Percentiles rank a stretch among this genome's conserved stretches.
Evolutionary conservation across 1,140 invertebrate genomes (phyloP).

Genomic region (Saxidomus purpurata): DNA sequence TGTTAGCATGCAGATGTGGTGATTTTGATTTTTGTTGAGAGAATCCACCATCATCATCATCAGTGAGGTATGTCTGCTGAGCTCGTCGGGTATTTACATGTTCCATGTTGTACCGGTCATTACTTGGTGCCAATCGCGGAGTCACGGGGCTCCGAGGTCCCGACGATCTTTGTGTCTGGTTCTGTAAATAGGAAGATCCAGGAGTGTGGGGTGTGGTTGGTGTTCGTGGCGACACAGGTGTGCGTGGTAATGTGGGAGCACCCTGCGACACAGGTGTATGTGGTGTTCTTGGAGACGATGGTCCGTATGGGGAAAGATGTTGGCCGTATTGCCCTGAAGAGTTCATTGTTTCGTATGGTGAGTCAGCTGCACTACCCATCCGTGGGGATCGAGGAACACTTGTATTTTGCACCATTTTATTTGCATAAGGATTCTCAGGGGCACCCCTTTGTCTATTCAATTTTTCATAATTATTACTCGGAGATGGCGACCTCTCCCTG

Average conservation of each 20-base stretch:
- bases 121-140: background rate
- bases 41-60: conserved; percentile 52
- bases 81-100: background rate
- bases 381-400: background rate
- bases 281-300: background rate
- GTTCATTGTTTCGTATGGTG: conserved; percentile 56
- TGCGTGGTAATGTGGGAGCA: background rate
- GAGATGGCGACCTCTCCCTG: background rate
- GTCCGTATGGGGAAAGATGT: conserved; percentile 19
- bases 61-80: conserved; percentile 47
- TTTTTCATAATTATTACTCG: conserved; percentile 40
- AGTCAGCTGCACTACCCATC: background rate
- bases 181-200: background rate
- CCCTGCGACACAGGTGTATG: background rate
- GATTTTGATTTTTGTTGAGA: conserved; percentile 13
- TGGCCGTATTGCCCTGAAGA: background rate
- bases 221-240: background rate
- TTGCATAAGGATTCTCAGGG: conserved; percentile 36
- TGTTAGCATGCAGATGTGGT: background rate
- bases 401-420: background rate
- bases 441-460: conserved; percentile 18
- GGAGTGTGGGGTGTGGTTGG: conserved; percentile 5
- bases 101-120: conserved; percentile 31
- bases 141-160: background rate
- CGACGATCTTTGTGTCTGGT: background rate